Evolutionary conservation across 2,113 vertebrate species (phyloP).

Genomic region (Chionis minor): DNA sequence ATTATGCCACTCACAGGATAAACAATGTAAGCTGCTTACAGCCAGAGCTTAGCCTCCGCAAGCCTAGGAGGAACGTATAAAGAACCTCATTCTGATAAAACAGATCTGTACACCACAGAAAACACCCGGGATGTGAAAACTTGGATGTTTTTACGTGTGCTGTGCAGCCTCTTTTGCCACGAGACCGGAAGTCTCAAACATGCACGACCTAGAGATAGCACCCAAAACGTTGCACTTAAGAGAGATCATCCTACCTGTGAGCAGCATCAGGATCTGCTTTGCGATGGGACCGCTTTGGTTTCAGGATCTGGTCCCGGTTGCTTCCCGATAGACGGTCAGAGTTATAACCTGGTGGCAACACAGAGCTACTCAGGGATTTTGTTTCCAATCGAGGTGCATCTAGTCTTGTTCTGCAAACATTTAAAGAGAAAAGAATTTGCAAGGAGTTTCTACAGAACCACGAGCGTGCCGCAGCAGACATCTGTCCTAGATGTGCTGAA

Average conservation of each 20-base stretch:
- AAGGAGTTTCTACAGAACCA: background rate
- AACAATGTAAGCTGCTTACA: conserved; percentile 64
- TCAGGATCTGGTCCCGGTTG: conserved; percentile 83
- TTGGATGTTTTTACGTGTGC: background rate
- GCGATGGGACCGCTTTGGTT: conserved; percentile 94
- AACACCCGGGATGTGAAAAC: background rate
- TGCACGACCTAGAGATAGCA: background rate
- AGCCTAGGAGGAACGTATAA: background rate
- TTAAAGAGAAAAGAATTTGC: conserved; percentile 30
- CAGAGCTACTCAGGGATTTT: conserved; percentile 79
- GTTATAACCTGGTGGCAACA: conserved; percentile 76
- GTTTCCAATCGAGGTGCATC: conserved; percentile 93
- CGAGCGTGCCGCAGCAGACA: background rate
- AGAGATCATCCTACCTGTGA: conserved; percentile 81
- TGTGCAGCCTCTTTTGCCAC: background rate
- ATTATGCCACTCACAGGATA: conserved; percentile 63
- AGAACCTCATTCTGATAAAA: background rate
- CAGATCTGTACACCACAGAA: background rate
- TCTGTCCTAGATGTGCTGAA: background rate
- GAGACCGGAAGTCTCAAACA: background rate
- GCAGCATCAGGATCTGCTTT: conserved; percentile 93
- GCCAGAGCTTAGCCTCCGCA: conserved; percentile 31
- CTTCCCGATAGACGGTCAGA: conserved; percentile 78
- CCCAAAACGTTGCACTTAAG: background rate
- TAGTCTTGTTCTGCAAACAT: conserved; percentile 86